Evolutionary conservation across 1,140 invertebrate species (phyloP).

Genomic region (Theocolax elegans): DNA sequence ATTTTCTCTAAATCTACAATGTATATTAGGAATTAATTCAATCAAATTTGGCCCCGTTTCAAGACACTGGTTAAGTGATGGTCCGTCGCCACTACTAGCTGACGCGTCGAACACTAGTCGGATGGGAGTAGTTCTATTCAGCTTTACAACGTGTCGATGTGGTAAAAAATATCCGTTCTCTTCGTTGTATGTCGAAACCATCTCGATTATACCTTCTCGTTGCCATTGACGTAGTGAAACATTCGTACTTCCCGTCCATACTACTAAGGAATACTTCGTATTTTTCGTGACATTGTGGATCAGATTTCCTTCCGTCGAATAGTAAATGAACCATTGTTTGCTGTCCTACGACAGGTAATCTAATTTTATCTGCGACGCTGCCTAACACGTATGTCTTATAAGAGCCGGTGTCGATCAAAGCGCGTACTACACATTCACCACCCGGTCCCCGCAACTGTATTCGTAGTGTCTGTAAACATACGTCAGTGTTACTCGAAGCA

Average conservation of each 20-base stretch:
- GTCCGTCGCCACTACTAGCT: no score
- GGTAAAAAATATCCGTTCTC: background rate
- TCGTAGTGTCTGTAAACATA: no score
- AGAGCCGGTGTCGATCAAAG: background rate
- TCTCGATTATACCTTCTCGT: slow-evolving; percentile 37
- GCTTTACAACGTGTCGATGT: background rate
- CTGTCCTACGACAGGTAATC: background rate
- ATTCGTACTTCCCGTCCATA: no score
- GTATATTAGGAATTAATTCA: slow-evolving; percentile 54
- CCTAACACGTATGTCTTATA: background rate
- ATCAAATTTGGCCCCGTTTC: no score
- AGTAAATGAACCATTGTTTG: background rate
- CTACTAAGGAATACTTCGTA: no score
- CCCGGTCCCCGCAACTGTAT: background rate
- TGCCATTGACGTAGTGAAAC: no score
- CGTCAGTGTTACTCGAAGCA: no score
- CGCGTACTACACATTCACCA: background rate
- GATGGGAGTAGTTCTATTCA: background rate
- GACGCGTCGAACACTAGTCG: slow-evolving; percentile 26
- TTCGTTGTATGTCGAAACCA: no score
- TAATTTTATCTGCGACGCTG: background rate
- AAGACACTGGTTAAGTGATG: slow-evolving; percentile 45
- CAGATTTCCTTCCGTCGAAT: no score
- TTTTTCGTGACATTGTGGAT: no score
- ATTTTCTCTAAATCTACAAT: slow-evolving; percentile 38